These are phyloP conservation scores for Gymnobelideus leadbeateri DNA, from an alignment of 2,113 vertebrate species.

Conservation along the genomic window DNA sequence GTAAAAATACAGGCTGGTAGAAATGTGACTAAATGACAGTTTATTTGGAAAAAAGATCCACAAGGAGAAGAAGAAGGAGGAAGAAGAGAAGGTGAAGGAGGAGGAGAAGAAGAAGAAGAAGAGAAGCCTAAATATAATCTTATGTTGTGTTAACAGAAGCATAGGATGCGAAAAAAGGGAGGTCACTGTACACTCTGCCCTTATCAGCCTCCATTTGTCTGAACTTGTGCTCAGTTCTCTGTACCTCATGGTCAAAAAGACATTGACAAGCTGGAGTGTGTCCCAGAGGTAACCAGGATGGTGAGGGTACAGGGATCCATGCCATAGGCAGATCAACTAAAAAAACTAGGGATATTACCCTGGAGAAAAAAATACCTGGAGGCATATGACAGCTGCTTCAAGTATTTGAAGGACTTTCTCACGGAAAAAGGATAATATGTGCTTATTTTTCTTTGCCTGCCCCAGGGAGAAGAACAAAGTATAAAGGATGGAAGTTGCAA, in stretches of 20 bases:
- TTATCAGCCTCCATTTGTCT: not conserved
- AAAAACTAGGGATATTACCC: not conserved
- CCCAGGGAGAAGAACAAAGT: too few relatives aligned
- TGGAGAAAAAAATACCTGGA: not conserved
- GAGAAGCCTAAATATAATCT: not conserved
- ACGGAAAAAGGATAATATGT: not conserved
- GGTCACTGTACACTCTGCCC: not conserved
- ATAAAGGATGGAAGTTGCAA: too few relatives aligned
- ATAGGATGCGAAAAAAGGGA: not conserved
- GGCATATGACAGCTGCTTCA: not conserved
- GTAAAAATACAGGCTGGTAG: not conserved
- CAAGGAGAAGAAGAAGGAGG: not conserved
- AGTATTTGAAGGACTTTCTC: not conserved
- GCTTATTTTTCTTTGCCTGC: not conserved
- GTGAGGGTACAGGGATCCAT: not conserved
- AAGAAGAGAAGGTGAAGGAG: fast-evolving
- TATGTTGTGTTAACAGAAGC: not conserved
- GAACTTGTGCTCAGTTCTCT: not conserved
- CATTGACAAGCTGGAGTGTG: not conserved
- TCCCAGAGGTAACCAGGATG: not conserved
- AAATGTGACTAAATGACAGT: not conserved
- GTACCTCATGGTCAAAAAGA: not conserved
- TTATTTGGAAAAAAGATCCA: not conserved
- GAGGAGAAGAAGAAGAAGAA: not conserved
- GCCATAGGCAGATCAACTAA: not conserved